Conservation (phyloP, 2,888 invertebrate genomes). For the Leptinotarsa juncta region DNA sequence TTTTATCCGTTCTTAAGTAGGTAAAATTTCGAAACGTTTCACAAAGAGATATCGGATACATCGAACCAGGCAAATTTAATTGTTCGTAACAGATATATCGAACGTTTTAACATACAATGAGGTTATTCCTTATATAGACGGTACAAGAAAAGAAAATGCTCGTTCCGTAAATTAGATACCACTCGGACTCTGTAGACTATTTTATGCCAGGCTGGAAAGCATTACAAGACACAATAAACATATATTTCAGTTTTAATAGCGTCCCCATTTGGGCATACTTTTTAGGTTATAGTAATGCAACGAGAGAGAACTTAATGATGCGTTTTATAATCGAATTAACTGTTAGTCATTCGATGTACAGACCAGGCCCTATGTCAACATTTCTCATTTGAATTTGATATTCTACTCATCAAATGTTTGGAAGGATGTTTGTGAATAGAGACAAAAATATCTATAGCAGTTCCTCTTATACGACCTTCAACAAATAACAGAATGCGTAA, state of each 20-base stretch:
- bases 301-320: constrained; percentile 14
- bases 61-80: constrained; percentile 37
- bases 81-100: constrained; percentile 39
- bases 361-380: no score
- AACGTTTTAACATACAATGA: constrained; percentile 45
- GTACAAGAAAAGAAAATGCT: constrained; percentile 37
- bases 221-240: constrained; percentile 31
- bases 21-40: constrained; percentile 32
- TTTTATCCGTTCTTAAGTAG: constrained; percentile 28
- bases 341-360: not conserved
- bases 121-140: constrained; percentile 44
- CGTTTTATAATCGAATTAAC: constrained; percentile 17
- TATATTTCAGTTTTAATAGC: constrained; percentile 31
- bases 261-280: constrained; percentile 27
- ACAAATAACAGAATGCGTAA: no score
- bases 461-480: no score
- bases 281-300: constrained; percentile 22
- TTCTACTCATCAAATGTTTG: no score
- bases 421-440: no score
- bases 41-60: constrained; percentile 33
- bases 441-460: no score
- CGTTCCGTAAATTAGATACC: constrained; percentile 36
- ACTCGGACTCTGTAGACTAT: constrained; percentile 25
- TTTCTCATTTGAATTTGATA: no score
- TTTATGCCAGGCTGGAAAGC: constrained; percentile 30